These are phyloP conservation scores for Ceyx erithaca DNA, from an alignment of 2,797 vertebrate genomes.

Conservation along the genomic window DNA sequence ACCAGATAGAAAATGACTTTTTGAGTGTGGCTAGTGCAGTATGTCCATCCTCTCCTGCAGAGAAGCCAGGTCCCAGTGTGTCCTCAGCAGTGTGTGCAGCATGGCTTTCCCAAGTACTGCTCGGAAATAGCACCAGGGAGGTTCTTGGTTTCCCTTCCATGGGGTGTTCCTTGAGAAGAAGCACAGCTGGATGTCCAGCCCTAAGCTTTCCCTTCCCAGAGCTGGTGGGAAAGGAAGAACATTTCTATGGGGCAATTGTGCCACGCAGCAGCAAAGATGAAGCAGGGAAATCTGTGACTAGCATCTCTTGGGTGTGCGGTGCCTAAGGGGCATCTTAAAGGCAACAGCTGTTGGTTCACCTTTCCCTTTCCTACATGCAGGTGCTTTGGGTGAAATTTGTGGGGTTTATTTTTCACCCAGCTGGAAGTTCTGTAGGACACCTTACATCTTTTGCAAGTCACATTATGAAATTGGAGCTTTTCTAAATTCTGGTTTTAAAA, in stretches of 20 bases:
- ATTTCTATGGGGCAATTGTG: background rate
- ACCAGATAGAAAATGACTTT: background rate
- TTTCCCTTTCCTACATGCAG: background rate
- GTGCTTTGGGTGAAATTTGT: background rate
- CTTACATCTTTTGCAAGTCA: background rate
- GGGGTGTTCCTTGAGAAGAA: background rate
- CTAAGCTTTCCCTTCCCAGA: background rate
- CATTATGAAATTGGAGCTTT: background rate
- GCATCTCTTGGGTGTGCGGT: rapidly evolving
- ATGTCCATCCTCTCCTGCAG: background rate
- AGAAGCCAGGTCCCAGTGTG: background rate
- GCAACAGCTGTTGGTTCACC: background rate
- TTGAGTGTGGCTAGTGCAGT: rapidly evolving
- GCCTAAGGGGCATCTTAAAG: background rate
- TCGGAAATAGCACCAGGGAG: background rate
- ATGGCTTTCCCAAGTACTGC: background rate
- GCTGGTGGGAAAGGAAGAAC: background rate
- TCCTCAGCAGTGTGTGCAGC: too few relatives aligned
- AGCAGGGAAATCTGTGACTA: background rate
- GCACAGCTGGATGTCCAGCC: rapidly evolving
- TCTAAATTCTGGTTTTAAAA: background rate
- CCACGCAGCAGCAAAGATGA: background rate
- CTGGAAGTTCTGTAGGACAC: background rate
- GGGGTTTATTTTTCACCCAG: background rate
- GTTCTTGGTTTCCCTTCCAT: background rate